Base-by-base conservation (phyloP, 2,797 vertebrate species). In the Clarias platycephalus region DNA sequence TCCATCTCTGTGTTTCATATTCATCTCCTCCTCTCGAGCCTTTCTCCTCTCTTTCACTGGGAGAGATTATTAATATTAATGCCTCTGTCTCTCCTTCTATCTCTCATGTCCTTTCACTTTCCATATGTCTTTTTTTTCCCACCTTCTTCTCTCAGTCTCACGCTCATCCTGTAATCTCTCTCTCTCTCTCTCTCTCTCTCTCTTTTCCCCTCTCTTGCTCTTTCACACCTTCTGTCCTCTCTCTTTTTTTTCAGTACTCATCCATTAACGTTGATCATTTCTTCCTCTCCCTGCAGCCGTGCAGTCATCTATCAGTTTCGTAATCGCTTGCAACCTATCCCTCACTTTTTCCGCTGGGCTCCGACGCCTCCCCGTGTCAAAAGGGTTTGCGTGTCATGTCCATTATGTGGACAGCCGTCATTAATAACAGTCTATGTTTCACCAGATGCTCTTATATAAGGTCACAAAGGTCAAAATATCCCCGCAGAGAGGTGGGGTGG, bases 221-320 rank as follows among this genome's bases (percentile, higher is more conserved):
- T 84, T 74, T 63, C 20, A 75, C 87, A 80, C 89, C 78, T 88
- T 88, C 90, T 83, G 87, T 82, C 79, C 88, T 88, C 85, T 85
- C 78, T 70, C 91, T 92, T 93, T 92, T 93, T 93, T 92, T 92
- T 94, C 92, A 91, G 92, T 91, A 92, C 93, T 94, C 93, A 93
- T 95, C 93, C 90, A 93, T 95, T 94, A 93, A 92, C 93, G 92
- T 93, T 94, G 93, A 93, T 94, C 91, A 94, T 94, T 94, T 92
- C 90, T 91, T 91, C 91, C 93, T 93, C 90, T 90, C 92, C 93
- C 93, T 90, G 90, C 92, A 92, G 92, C 92, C 92, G 92, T 94
- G 91, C 92, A 93, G 91, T 94, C 93, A 93, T 94, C 92, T 93
- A 94, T 95, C 93, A 94, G 93, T 94, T 94, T 94, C 92, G 92